These are phyloP conservation scores for Morelia viridis DNA, from an alignment of 2,797 vertebrate genomes.

Conservation along the genomic window DNA sequence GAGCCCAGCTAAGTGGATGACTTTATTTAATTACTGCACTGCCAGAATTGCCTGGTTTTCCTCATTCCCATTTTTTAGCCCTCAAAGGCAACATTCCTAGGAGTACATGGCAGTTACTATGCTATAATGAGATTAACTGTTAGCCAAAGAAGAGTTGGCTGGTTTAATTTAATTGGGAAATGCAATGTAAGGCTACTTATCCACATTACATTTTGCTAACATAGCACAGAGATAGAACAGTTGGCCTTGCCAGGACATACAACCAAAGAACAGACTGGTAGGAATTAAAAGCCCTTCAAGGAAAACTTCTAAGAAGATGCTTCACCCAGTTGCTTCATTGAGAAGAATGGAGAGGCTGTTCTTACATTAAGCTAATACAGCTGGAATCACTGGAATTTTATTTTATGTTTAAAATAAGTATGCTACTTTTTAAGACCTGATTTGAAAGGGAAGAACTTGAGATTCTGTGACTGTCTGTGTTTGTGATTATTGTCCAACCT, in stretches of 20 bases:
- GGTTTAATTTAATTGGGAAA: slow-evolving; percentile 45
- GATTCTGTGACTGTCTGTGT: neutral
- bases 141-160: slow-evolving; percentile 36
- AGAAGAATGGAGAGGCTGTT: neutral
- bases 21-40: slow-evolving; percentile 48
- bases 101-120: slow-evolving; percentile 37
- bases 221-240: neutral
- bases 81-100: slow-evolving; percentile 45
- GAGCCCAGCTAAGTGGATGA: slow-evolving; percentile 31
- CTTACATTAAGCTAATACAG: neutral
- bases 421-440: neutral
- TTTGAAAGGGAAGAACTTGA: neutral
- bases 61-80: slow-evolving; percentile 37
- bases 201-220: slow-evolving; percentile 4
- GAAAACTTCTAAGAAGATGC: neutral
- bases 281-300: neutral
- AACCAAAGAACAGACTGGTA: neutral
- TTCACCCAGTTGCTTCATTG: neutral
- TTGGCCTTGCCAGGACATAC: too few relatives aligned
- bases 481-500: neutral
- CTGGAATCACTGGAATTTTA: neutral
- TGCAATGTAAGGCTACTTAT: neutral
- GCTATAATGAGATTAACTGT: slow-evolving; percentile 43
- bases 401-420: neutral
- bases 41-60: slow-evolving; percentile 31